Evolutionary conservation across 2,888 invertebrate species (phyloP).

Genomic region (Netelia fuscicornis): DNA sequence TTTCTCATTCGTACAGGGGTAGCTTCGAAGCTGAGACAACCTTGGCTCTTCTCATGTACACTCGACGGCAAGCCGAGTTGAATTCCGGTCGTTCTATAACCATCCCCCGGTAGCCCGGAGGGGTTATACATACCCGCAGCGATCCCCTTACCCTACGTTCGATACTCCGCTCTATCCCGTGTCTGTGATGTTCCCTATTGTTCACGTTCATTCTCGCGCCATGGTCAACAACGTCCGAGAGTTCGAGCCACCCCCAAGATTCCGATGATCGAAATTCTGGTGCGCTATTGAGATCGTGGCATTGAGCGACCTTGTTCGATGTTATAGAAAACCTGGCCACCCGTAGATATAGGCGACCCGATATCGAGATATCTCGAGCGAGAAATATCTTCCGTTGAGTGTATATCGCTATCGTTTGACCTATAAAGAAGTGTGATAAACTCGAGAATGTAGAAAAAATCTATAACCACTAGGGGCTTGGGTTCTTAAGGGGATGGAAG

Average conservation of each 20-base stretch:
- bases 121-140: conserved; percentile 29
- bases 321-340: conserved; percentile 1
- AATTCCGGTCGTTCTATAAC: conserved; percentile 49
- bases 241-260: conserved; percentile 8
- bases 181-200: conserved; percentile 58
- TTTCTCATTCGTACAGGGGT: conserved; percentile 30
- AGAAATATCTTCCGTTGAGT: neutral
- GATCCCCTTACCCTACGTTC: conserved; percentile 11
- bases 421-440: conserved; percentile 7
- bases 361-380: conserved; percentile 15
- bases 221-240: conserved; percentile 34
- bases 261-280: conserved; percentile 47
- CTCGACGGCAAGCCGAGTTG: conserved; percentile 55
- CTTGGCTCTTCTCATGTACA: conserved; percentile 50
- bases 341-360: conserved; percentile 9
- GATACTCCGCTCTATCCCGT: conserved; percentile 13
- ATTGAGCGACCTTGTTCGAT: conserved; percentile 47
- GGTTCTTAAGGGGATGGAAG: neutral
- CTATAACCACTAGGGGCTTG: neutral
- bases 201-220: conserved; percentile 31
- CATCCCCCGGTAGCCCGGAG: conserved; percentile 27
- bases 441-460: neutral
- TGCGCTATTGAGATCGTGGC: conserved; percentile 29
- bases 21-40: conserved; percentile 51
- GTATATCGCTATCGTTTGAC: neutral